Base-by-base conservation (phyloP, 2,113 vertebrate genomes). In the Oreochromis tanganicae region DNA sequence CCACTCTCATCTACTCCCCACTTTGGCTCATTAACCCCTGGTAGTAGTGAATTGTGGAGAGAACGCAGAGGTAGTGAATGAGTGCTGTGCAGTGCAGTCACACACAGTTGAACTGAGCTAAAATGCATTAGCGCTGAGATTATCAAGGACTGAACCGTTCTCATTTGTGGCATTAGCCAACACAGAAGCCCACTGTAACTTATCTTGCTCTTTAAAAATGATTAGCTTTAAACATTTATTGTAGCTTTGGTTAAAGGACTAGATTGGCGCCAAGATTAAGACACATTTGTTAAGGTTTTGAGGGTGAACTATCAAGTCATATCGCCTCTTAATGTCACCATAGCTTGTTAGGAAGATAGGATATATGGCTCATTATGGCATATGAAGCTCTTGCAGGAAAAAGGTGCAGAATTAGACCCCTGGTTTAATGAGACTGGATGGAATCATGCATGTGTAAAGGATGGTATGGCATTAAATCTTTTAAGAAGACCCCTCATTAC, bases 1-100 rank as follows among this genome's bases (percentile, higher is more conserved):
- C 34, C 68, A 80, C 83, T 85, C 83, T 89, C 89, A 83, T 89
- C 91, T 81, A 50, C 85, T 90, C 82, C 61, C 87, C 88, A 92
- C 92, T 91, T 90, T 93, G 92, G 89, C 87, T 92, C 94, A 94
- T 95, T 94, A 94, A 87, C 88, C 92, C 83, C 81, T 83, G 56
- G 82, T 85, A 90, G 91, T 24, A 24, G 83, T 16, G 80, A 91
- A 93, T 91, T 88, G 84, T 56, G 57, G 80, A n/a, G 57, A 82
- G 73, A 87, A 85, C 3, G 19, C 54, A 9, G 82, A 87, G 86
- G 89, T 88, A 71, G 90, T 81, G 90, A 89, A 88, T 75, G 84
- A 89, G 89, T 14, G 79, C 59, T 14, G 21, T 17, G 87, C 83
- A 8, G 75, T 5, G 50, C 85, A 83, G 88, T 88, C 66, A 87